A percentile compares a stretch with the other conserved stretches of the same genome.
phyloP scores from a whole-genome alignment of 2,797 vertebrate genomes.

The Knipowitschia caucasica region DNA sequence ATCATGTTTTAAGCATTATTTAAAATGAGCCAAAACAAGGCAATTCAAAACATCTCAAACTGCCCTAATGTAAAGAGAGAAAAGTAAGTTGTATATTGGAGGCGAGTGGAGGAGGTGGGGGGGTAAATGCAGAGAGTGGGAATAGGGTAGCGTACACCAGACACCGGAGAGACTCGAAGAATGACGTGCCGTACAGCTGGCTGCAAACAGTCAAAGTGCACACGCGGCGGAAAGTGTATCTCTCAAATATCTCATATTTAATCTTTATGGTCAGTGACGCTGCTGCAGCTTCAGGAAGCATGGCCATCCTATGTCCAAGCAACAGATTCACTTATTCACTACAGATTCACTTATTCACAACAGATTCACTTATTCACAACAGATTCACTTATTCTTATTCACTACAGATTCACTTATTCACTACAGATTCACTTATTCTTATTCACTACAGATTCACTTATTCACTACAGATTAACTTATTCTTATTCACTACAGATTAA shows the following conservation, averaged over 20 bases:
- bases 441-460: too few species aligned
- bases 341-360: too few species aligned
- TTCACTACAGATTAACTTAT: too few species aligned
- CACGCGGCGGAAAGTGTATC: constrained; percentile 44
- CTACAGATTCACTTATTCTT: too few species aligned
- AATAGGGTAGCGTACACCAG: constrained; percentile 51
- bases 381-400: too few species aligned
- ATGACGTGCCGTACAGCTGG: constrained; percentile 53
- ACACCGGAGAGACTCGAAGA: constrained; percentile 41
- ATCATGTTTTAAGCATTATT: too few species aligned
- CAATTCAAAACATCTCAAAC: too few species aligned
- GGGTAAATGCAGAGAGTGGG: constrained; percentile 57
- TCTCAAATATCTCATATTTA: constrained; percentile 40
- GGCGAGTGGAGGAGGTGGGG: constrained; percentile 47
- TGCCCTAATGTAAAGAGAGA: constrained; percentile 11
- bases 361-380: too few species aligned
- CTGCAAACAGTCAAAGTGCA: constrained; percentile 48
- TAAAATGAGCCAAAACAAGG: too few species aligned
- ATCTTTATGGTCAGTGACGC: constrained; percentile 36
- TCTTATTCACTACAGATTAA: too few species aligned
- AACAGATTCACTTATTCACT: too few species aligned
- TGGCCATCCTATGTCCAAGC: constrained; percentile 7
- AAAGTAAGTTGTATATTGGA: constrained; percentile 44
- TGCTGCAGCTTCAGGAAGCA: constrained; percentile 20
- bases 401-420: too few species aligned